Base-by-base conservation (phyloP, 2,888 invertebrate species). In the Gerris lacustris region DNA sequence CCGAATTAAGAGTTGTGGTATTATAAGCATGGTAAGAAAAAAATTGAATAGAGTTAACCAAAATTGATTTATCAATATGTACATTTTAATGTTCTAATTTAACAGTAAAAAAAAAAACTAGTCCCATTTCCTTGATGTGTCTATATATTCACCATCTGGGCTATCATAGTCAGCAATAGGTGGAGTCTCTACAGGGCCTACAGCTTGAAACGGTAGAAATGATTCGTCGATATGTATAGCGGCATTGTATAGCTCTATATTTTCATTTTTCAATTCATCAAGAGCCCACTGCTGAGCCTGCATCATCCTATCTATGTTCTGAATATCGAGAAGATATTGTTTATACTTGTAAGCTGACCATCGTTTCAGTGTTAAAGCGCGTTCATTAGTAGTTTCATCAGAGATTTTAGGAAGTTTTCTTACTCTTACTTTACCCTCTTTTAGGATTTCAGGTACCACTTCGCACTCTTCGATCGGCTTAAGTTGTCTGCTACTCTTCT, bases 401-500 rank as follows among this genome's bases (percentile, higher is more conserved):
- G 86, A 80, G 6, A 88, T 67, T 6, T 81, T 77, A 0, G 82
- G 76, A 0, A 81, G 76, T 5, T 82, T 80, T 64, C 45, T 55
- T 45, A 68, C 17, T 70, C 78, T 80, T 81, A 83, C 91, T 91
- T 83, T 79, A 76, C 83, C 82, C 77, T 88, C 84, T 76, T 89
- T 87, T 31, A 86, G 77, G 17, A 94, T 78, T 71, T 84, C 82
- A 31, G 87, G 77, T 0, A 92, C 87, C 7, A 90, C 83, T 80
- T 95, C 92, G 74, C 90, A 79, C 82, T 98, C 98, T 71, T 90
- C 89, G 64, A 98, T 85, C 0, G 97, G 96, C 80, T 97, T 98
- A 68, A 94, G 80, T 79, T 94, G 92, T 47, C 87, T 84, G 0
- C 91, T 86, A 82, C 88, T 86, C 79, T 88, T 94, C 79, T 94